These are phyloP conservation scores for Lucinisca nassula DNA, from an alignment of 2,888 invertebrate genomes.

Conservation along the genomic window DNA sequence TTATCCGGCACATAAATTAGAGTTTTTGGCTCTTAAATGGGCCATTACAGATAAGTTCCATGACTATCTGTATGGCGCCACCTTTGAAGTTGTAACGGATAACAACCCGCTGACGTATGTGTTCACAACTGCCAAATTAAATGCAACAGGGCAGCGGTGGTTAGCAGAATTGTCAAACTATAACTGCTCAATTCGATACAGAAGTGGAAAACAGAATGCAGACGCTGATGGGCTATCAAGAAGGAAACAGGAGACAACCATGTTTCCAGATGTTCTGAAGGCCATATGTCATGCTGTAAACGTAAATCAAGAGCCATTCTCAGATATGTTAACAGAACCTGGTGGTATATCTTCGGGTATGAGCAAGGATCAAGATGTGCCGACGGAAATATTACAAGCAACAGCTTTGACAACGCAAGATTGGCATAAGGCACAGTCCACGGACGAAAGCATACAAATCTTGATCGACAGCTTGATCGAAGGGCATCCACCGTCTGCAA, in stretches of 20 bases:
- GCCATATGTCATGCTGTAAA: not conserved
- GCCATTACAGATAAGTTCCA: constrained; percentile 59
- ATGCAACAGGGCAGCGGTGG: constrained; percentile 45
- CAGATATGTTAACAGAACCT: not conserved
- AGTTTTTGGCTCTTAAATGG: constrained; percentile 62
- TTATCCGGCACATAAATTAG: constrained; percentile 56
- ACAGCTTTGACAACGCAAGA: not conserved
- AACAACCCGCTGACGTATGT: constrained; percentile 63
- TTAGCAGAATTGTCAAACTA: constrained; percentile 44
- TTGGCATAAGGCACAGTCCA: not conserved
- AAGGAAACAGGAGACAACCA: not conserved
- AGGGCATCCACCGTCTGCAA: not conserved
- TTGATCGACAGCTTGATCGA: not conserved
- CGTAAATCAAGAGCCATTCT: not conserved
- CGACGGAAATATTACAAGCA: not conserved
- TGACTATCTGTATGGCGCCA: constrained; percentile 42
- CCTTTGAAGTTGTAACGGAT: constrained; percentile 44
- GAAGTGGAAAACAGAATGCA: constrained; percentile 25
- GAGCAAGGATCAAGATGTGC: not conserved
- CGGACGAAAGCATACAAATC: not conserved
- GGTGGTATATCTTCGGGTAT: not conserved
- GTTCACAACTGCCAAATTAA: constrained; percentile 42
- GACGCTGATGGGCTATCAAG: constrained; percentile 66
- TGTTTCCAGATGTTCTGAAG: not conserved
- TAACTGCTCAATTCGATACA: constrained; percentile 34